Evolutionary conservation across 1,140 invertebrate species (phyloP).

Genomic region (Scaptomyza pallida): DNA sequence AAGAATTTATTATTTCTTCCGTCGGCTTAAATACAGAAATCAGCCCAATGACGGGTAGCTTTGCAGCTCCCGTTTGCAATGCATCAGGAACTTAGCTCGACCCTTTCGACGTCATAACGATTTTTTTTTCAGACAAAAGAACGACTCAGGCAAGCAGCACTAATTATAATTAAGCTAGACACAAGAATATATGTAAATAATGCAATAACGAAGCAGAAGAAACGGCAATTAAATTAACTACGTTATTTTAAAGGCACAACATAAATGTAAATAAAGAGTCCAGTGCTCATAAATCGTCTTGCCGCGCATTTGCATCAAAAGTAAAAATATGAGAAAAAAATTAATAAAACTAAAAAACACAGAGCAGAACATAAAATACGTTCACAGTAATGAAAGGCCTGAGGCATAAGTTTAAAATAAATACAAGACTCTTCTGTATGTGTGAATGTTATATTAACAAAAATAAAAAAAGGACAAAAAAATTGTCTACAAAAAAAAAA

Average conservation of each 20-base stretch:
- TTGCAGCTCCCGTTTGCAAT: conserved; percentile 30
- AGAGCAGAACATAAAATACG: conserved; percentile 45
- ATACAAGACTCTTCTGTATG: conserved; percentile 71
- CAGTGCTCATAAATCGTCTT: conserved; percentile 57
- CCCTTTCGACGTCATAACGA: conserved; percentile 48
- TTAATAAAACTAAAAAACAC: conserved; percentile 24
- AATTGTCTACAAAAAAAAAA: conserved; percentile 31
- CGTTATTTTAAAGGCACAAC: conserved; percentile 42
- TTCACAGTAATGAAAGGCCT: conserved; percentile 80
- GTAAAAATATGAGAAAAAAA: conserved; percentile 33
- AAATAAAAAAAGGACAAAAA: conserved; percentile 64
- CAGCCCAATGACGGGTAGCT: neutral
- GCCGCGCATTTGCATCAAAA: conserved; percentile 67
- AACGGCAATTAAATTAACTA: conserved; percentile 71
- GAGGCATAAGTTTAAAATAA: conserved; percentile 81
- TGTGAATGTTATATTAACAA: conserved; percentile 74
- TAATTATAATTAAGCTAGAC: conserved; percentile 74
- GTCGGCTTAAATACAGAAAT: no score
- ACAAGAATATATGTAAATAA: conserved; percentile 53
- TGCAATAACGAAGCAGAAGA: conserved; percentile 23
- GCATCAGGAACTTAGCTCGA: conserved; percentile 61
- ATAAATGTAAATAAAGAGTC: conserved; percentile 29
- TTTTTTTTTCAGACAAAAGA: conserved; percentile 59
- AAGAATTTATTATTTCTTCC: neutral
- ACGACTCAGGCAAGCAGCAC: conserved; percentile 47